These are phyloP conservation scores for Girardinichthys multiradiatus DNA, from an alignment of 2,113 vertebrate species.

Conservation along the genomic window DNA sequence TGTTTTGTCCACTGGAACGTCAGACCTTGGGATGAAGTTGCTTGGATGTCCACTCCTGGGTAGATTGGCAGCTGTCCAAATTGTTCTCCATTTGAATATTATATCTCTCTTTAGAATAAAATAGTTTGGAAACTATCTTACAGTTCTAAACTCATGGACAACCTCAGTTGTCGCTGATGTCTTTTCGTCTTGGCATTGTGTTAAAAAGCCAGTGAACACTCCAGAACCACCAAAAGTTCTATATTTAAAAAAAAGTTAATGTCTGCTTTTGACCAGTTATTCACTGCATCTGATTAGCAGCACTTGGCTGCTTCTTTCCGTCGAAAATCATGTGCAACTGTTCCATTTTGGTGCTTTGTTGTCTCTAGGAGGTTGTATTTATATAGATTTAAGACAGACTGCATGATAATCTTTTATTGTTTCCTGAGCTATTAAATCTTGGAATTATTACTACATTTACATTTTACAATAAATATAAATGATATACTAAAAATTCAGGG, in stretches of 20 bases:
- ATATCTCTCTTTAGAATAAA: not conserved
- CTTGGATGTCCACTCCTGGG: too few species aligned
- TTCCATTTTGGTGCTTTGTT: not conserved
- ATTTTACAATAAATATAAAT: slow-evolving; percentile 1
- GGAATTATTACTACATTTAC: not conserved
- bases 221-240: not conserved
- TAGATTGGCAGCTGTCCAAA: too few species aligned
- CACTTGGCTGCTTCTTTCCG: too few species aligned
- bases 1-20: not conserved
- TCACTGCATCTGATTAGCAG: not conserved
- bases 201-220: not conserved
- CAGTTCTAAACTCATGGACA: not conserved
- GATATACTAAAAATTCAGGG: not conserved
- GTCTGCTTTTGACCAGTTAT: too few species aligned
- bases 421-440: not conserved
- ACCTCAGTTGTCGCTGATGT: not conserved
- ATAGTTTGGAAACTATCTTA: not conserved
- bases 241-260: not conserved
- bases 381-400: not conserved
- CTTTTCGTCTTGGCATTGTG: not conserved
- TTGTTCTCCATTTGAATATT: not conserved
- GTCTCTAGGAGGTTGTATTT: not conserved
- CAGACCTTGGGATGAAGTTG: too few species aligned
- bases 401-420: not conserved
- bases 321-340: too few species aligned